Percentiles rank a stretch among this genome's conserved stretches.
Conservation (phyloP, 2,113 vertebrate genomes). For the Centropus bengalensis region DNA sequence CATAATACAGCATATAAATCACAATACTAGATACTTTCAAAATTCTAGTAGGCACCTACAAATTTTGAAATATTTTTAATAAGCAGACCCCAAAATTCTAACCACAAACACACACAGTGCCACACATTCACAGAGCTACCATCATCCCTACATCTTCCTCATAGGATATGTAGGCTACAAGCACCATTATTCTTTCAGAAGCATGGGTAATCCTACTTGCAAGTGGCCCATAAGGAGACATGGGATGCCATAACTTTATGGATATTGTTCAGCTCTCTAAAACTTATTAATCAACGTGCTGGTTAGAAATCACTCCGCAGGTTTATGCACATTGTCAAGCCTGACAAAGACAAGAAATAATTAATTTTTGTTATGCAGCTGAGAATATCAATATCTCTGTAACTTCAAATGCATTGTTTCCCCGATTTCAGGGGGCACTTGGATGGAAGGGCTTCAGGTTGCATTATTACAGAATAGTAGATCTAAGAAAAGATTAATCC, state of each 20-base stretch:
- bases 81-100: not conserved
- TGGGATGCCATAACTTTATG: not conserved
- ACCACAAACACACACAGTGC: not conserved
- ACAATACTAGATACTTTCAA: not conserved
- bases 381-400: not conserved
- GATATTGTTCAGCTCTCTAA: not conserved
- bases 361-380: not conserved
- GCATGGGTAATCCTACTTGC: not conserved
- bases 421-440: not conserved
- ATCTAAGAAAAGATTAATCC: not conserved
- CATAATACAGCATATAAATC: not conserved
- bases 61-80: not conserved
- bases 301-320: fast-evolving
- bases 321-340: not conserved
- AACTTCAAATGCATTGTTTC: not conserved
- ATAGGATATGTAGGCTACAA: not conserved
- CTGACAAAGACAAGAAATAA: not conserved
- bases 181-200: not conserved
- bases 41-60: not conserved
- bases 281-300: not conserved
- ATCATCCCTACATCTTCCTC: not conserved
- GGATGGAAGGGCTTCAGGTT: not conserved
- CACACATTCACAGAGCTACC: not conserved
- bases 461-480: not conserved
- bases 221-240: not conserved